Evolutionary conservation across 1,140 invertebrate species (phyloP).

Genomic region (Tetramorium parvispinum): DNA sequence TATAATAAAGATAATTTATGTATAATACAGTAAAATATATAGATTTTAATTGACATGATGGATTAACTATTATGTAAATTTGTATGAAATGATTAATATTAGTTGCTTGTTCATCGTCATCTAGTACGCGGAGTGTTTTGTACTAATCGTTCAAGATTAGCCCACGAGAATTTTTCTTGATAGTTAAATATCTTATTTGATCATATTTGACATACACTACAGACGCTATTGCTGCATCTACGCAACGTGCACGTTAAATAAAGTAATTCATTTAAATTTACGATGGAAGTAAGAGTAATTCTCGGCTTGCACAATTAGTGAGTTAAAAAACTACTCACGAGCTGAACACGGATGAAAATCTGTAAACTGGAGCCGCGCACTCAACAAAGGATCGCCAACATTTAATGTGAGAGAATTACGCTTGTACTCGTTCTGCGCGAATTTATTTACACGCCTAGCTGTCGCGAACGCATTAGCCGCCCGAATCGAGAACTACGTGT

Average conservation of each 20-base stretch:
- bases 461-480: conserved; percentile 48
- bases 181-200: background rate
- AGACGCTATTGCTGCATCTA: conserved; percentile 4
- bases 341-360: conserved; percentile 22
- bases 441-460: conserved; percentile 56
- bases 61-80: background rate
- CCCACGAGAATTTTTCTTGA: background rate
- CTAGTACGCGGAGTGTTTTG: background rate
- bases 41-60: background rate
- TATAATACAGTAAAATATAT: background rate
- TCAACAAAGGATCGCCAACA: conserved; percentile 54
- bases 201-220: background rate
- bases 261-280: conserved; percentile 52
- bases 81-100: background rate
- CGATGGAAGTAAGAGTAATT: conserved; percentile 36
- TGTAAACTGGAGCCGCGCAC: conserved; percentile 34
- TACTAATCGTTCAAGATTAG: background rate
- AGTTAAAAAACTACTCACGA: conserved; percentile 48
- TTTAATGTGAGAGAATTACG: conserved; percentile 59
- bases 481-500: conserved; percentile 55
- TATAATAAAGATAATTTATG: background rate
- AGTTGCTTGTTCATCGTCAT: background rate
- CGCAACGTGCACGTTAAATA: conserved; percentile 24
- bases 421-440: conserved; percentile 37
- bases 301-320: conserved; percentile 49